Conservation (phyloP, 2,888 invertebrate species). For the Ophion costatus region DNA sequence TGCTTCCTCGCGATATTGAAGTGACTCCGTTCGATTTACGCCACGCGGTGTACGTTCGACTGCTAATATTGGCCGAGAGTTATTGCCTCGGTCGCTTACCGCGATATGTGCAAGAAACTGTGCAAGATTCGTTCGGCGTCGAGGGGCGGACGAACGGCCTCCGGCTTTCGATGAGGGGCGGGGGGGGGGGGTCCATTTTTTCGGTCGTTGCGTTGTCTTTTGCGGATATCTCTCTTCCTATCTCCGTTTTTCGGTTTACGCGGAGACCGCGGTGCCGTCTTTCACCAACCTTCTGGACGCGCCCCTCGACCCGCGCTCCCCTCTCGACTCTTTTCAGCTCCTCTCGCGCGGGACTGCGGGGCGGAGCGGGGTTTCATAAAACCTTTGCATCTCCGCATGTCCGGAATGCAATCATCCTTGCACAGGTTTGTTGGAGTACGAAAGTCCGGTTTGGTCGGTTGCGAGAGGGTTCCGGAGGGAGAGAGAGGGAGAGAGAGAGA, state of each 20-base stretch:
- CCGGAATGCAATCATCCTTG: constrained; percentile 72
- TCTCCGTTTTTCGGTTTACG: not conserved
- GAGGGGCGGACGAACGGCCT: not conserved
- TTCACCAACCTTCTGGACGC: not conserved
- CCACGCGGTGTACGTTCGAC: constrained; percentile 37
- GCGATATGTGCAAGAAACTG: constrained; percentile 45
- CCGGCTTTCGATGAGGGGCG: not conserved
- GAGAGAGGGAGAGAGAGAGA: constrained; percentile 18
- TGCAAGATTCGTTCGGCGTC: constrained; percentile 1
- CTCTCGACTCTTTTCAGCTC: constrained; percentile 54
- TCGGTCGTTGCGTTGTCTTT: constrained; percentile 20
- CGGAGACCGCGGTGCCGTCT: not conserved
- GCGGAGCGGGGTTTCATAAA: constrained; percentile 63
- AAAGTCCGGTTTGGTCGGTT: constrained; percentile 72
- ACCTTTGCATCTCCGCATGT: constrained; percentile 69
- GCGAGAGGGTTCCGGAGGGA: constrained; percentile 55
- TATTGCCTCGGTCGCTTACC: constrained; percentile 45
- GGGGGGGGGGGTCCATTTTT: not conserved
- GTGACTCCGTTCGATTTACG: constrained; percentile 42
- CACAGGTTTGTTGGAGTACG: constrained; percentile 70
- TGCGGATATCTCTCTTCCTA: constrained; percentile 13
- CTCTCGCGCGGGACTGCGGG: constrained; percentile 10
- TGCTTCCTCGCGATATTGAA: constrained; percentile 59
- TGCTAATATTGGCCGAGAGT: constrained; percentile 62
- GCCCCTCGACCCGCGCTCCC: not conserved